Percentiles rank a stretch among this genome's conserved stretches.
These are phyloP conservation scores for Drosophila diplacantha DNA, from an alignment of 2,888 invertebrate genomes.

Conservation along the genomic window DNA sequence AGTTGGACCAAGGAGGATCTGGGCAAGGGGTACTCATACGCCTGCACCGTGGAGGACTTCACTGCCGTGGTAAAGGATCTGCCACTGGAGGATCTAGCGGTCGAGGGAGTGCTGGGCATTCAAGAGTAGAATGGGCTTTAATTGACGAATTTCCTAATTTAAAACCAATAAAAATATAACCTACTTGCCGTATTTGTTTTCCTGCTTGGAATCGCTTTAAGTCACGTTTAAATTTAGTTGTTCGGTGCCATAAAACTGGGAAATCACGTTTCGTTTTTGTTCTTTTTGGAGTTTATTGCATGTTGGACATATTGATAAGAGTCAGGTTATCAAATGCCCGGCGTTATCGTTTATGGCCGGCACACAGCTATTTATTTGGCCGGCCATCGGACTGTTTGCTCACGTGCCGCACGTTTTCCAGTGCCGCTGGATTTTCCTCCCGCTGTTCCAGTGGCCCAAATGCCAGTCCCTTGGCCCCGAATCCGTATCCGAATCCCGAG, in stretches of 20 bases:
- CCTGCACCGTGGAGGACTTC: conserved; percentile 69
- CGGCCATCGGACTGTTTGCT: conserved; percentile 27
- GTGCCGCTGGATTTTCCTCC: conserved; percentile 10
- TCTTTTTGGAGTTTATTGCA: conserved; percentile 37
- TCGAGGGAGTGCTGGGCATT: conserved; percentile 62
- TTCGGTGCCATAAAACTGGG: conserved; percentile 14
- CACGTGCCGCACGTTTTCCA: conserved; percentile 51
- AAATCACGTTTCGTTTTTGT: conserved; percentile 34
- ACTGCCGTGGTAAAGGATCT: conserved; percentile 57
- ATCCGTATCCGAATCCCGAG: conserved; percentile 1
- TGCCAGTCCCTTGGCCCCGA: conserved; percentile 20
- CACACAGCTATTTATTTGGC: conserved; percentile 33
- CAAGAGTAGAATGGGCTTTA: background rate
- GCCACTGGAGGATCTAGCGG: conserved; percentile 57
- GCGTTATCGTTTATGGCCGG: conserved; percentile 32
- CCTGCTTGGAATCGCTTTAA: background rate
- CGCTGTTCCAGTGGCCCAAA: conserved; percentile 26
- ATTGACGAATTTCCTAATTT: conserved; percentile 23
- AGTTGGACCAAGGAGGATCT: conserved; percentile 66
- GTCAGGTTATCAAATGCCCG: conserved; percentile 26
- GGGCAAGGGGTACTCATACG: conserved; percentile 68
- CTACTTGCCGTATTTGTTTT: conserved; percentile 10
- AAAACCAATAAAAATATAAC: conserved; percentile 21
- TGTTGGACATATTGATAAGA: conserved; percentile 37
- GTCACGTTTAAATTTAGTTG: conserved; percentile 27